Base-by-base conservation (phyloP, 2,888 invertebrate species). In the Heteromyza rotundicornis region DNA sequence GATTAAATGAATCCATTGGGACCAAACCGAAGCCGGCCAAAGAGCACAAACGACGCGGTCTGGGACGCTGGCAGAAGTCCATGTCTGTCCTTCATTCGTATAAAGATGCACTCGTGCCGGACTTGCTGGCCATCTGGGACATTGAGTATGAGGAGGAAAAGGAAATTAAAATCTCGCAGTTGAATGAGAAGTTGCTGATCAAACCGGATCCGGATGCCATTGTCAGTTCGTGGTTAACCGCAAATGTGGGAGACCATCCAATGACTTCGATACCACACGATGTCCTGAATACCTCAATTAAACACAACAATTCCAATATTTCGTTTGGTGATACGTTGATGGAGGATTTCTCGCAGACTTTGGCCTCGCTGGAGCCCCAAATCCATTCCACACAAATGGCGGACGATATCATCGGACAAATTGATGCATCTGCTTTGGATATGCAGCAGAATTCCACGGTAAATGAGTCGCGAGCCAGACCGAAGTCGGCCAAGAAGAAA, bases 31-130 rank as follows among this genome's bases (percentile, higher is more conserved):
- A n/a, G n/a, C n/a, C n/a, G n/a, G n/a, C n/a, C n/a, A 47, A 20
- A 7, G 7, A 7, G 14, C 40, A 8, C 17, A 62, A 58, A 57
- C 60, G 57, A 14, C 64, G 56, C 3, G 32, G 50, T 49, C 50
- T 69, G n/a, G 72, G 71, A 10, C 70, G 73, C 10, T 79, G 78
- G 78, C 74, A 74, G 57, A 74, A 72, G 59, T 64, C 77, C 1
- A 35, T 73, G 17, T 32, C 62, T 20, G 47, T 60, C 1, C 64
- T 78, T 16, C 60, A 66, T 51, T 59, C 65, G 1, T 79, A 67
- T 58, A 76, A 76, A 65, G 78, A 79, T 64, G 74, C 69, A 1
- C 65, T 79, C 10, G 76, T 68, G 2, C 1, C 64, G 2, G 70
- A 73, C 60, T 50, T 79, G 49, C 60, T 78, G 16, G 61, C 70